A percentile compares a stretch with the other conserved stretches of the same genome.
Evolutionary conservation across 1,140 invertebrate genomes (phyloP).

Genomic region (Sesamia nonagrioides): DNA sequence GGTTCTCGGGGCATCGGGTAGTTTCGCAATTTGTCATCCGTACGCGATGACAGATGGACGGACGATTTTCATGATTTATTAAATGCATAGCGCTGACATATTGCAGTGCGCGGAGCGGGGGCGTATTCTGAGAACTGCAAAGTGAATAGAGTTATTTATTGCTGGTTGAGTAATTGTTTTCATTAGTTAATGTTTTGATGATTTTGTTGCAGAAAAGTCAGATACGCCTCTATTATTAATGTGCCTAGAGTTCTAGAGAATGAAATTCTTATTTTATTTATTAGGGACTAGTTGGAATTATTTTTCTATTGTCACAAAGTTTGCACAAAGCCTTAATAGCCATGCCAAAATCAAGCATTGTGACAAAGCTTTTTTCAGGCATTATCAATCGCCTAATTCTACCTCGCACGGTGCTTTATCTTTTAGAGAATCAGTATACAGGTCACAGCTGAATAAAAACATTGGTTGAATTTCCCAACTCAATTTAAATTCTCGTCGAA

Average conservation of each 20-base stretch:
- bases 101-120: slow-evolving; percentile 37
- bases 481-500: neutral
- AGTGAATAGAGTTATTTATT: slow-evolving; percentile 20
- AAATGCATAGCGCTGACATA: slow-evolving; percentile 60
- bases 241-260: too few relatives aligned
- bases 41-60: slow-evolving; percentile 58
- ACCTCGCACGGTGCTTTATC: too few relatives aligned
- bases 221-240: too few relatives aligned
- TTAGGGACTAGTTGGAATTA: too few relatives aligned
- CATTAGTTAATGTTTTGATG: neutral
- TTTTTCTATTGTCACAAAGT: too few relatives aligned
- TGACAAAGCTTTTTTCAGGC: too few relatives aligned
- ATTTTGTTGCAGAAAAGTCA: neutral
- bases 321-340: too few relatives aligned
- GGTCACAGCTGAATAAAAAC: neutral
- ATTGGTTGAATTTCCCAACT: neutral
- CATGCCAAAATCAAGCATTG: too few relatives aligned
- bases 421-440: too few relatives aligned
- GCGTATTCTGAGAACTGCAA: slow-evolving; percentile 17
- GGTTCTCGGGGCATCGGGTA: slow-evolving; percentile 28
- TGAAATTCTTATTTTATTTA: too few relatives aligned
- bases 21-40: slow-evolving; percentile 60
- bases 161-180: slow-evolving; percentile 17
- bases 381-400: too few relatives aligned
- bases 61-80: slow-evolving; percentile 63